These are phyloP conservation scores for Parelbella ahira DNA, from an alignment of 2,888 invertebrate genomes.

Conservation along the genomic window DNA sequence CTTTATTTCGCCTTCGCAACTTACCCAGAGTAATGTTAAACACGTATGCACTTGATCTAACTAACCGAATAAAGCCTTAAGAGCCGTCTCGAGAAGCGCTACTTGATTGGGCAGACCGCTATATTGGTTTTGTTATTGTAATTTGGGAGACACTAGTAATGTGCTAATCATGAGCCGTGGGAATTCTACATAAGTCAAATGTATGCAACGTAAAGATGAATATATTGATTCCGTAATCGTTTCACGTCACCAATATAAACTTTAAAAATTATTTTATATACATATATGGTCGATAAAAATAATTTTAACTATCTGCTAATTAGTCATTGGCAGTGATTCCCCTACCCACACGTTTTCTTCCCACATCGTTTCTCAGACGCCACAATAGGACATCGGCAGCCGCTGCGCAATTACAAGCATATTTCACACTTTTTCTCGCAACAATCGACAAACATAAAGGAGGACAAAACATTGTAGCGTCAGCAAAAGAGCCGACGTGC, in stretches of 20 bases:
- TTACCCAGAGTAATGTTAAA: constrained; percentile 29
- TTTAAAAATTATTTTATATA: too few relatives aligned
- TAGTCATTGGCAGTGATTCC: constrained; percentile 3
- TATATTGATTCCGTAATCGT: too few relatives aligned
- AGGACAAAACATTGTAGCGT: constrained; percentile 40
- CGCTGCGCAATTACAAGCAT: constrained; percentile 11
- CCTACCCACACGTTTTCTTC: constrained; percentile 16
- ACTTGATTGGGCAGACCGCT: constrained; percentile 3
- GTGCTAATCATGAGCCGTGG: too few relatives aligned
- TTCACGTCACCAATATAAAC: too few relatives aligned
- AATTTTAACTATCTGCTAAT: constrained; percentile 10
- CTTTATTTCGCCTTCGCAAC: constrained; percentile 58
- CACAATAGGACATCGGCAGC: constrained; percentile 8
- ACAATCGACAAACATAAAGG: constrained; percentile 25
- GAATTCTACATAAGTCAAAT: too few relatives aligned
- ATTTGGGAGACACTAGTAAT: too few relatives aligned
- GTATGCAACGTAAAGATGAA: too few relatives aligned
- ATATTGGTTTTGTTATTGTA: too few relatives aligned
- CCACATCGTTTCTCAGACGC: constrained; percentile 14
- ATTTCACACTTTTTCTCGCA: constrained; percentile 25
- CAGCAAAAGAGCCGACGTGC: constrained; percentile 55
- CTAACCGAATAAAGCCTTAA: constrained; percentile 19
- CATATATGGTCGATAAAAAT: constrained; percentile 6
- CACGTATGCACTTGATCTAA: constrained; percentile 26
- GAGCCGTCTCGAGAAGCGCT: constrained; percentile 2